Evolutionary conservation across 1,140 invertebrate species (phyloP).

Genomic region (Lamellibrachia luymesi): DNA sequence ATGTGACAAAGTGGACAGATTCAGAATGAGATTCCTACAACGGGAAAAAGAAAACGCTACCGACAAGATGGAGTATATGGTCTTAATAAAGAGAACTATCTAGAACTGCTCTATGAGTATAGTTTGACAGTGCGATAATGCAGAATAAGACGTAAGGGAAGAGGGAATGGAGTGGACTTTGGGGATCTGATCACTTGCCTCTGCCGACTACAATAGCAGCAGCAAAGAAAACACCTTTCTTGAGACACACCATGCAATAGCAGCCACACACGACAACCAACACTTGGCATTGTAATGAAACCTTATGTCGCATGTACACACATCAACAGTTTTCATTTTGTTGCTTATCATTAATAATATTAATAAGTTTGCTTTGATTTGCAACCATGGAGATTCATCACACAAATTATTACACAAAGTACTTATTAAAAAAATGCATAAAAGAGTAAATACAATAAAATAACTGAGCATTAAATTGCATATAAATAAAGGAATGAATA

Average conservation of each 20-base stretch:
- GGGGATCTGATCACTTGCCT: conserved; percentile 16
- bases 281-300: not conserved
- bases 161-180: not conserved
- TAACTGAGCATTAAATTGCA: too few relatives aligned
- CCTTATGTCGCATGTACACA: not conserved
- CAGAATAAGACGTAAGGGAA: not conserved
- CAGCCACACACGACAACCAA: not conserved
- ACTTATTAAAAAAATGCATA: too few relatives aligned
- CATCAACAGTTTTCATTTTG: not conserved
- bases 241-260: not conserved
- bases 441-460: too few relatives aligned
- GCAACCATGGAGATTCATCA: too few relatives aligned
- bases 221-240: not conserved
- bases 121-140: not conserved
- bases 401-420: too few relatives aligned
- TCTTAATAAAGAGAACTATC: not conserved
- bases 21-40: not conserved
- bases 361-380: too few relatives aligned
- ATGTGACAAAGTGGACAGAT: not conserved
- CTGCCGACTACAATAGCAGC: not conserved
- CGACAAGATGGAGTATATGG: not conserved
- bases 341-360: not conserved
- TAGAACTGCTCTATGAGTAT: not conserved
- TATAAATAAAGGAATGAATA: too few relatives aligned
- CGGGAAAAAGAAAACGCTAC: not conserved